phyloP scores from a whole-genome alignment of 2,888 invertebrate species.

The Ryuthela nishihirai region DNA sequence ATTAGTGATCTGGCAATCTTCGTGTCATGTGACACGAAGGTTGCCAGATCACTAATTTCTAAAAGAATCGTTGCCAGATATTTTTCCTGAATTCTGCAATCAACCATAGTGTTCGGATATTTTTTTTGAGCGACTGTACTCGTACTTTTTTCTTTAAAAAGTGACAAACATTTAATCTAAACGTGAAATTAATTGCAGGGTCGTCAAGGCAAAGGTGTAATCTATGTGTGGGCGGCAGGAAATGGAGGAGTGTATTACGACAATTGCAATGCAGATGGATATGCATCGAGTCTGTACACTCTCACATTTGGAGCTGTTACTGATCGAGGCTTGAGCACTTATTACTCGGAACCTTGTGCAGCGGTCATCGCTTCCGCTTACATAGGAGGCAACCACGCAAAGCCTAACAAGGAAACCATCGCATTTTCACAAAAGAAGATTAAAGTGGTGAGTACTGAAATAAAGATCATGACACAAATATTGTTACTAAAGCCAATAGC shows the following conservation, averaged over 20 bases:
- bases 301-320: slow-evolving; percentile 69
- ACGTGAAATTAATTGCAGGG: slow-evolving; percentile 61
- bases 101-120: too few species aligned
- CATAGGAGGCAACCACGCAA: slow-evolving; percentile 40
- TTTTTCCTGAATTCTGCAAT: too few species aligned
- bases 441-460: slow-evolving; percentile 42
- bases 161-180: too few species aligned
- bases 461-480: too few species aligned
- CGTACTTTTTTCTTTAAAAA: too few species aligned
- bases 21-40: too few species aligned
- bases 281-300: slow-evolving; percentile 75
- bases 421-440: slow-evolving; percentile 4
- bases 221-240: slow-evolving; percentile 91
- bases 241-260: slow-evolving; percentile 80
- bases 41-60: too few species aligned
- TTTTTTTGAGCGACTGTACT: too few species aligned
- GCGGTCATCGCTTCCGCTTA: slow-evolving; percentile 40
- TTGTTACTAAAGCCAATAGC: too few species aligned
- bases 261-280: slow-evolving; percentile 91
- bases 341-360: slow-evolving; percentile 43
- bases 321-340: slow-evolving; percentile 43
- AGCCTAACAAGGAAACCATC: not conserved
- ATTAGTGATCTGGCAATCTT: too few species aligned
- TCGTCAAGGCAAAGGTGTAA: slow-evolving; percentile 70
- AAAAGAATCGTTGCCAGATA: too few species aligned